A percentile compares a stretch with the other conserved stretches of the same genome.
These are phyloP conservation scores for Apoda limacodes DNA, from an alignment of 2,888 invertebrate genomes.

Conservation along the genomic window DNA sequence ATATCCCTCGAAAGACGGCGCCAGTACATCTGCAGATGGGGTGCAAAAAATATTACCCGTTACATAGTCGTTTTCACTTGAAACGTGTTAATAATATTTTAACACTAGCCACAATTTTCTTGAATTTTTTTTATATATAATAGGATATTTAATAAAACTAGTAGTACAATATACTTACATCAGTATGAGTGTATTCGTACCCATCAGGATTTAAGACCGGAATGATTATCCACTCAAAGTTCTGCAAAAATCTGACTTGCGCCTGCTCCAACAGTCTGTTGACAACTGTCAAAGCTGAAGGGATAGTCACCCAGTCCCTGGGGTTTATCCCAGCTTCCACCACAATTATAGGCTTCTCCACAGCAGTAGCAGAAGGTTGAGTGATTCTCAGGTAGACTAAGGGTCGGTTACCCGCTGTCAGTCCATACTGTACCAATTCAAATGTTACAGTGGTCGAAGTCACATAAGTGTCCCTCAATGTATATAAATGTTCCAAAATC, in stretches of 20 bases:
- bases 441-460: slow-evolving; percentile 25
- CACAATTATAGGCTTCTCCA: slow-evolving; percentile 60
- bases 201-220: slow-evolving; percentile 81
- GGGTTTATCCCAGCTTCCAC: slow-evolving; percentile 74
- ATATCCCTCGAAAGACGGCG: too few species aligned
- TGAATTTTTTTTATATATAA: too few species aligned
- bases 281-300: slow-evolving; percentile 73
- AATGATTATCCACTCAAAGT: slow-evolving; percentile 75
- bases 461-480: slow-evolving; percentile 24
- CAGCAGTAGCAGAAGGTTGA: slow-evolving; percentile 26
- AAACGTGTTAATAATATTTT: too few species aligned
- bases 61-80: too few species aligned
- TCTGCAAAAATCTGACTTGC: slow-evolving; percentile 47
- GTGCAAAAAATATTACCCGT: too few species aligned
- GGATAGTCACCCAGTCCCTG: slow-evolving; percentile 79
- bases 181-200: slow-evolving; percentile 73
- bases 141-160: too few species aligned
- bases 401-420: slow-evolving; percentile 34
- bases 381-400: slow-evolving; percentile 61
- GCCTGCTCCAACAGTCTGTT: slow-evolving; percentile 66
- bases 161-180: slow-evolving; percentile 54
- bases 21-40: too few species aligned
- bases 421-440: slow-evolving; percentile 32
- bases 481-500: slow-evolving; percentile 36
- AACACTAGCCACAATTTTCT: too few species aligned